Conservation (phyloP, 1,140 invertebrate species). For the Copidosoma floridanum region DNA sequence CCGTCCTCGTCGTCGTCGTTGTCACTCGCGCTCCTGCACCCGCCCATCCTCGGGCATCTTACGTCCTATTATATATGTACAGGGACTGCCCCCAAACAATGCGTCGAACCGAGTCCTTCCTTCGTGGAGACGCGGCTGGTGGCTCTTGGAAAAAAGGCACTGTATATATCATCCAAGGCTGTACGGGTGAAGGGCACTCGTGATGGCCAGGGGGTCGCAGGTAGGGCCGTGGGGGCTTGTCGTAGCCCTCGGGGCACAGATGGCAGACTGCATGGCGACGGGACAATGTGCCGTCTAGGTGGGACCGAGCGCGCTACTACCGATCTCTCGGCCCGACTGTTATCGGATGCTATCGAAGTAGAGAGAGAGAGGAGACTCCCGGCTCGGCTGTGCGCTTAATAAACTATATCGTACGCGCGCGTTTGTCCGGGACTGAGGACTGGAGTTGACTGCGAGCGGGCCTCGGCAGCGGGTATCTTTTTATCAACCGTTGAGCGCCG, state of each 20-base stretch:
- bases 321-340: no score
- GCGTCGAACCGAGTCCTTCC: no score
- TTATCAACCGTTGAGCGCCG: slow-evolving; percentile 53
- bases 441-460: slow-evolving; percentile 47
- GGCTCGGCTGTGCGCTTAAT: not conserved
- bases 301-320: not conserved
- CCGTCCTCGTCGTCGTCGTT: not conserved
- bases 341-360: no score
- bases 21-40: not conserved
- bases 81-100: no score
- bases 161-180: no score
- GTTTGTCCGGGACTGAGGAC: slow-evolving; percentile 39
- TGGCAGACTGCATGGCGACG: slow-evolving; percentile 1
- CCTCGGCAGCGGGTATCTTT: slow-evolving; percentile 52
- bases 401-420: no score
- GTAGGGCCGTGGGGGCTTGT: no score
- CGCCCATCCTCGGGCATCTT: slow-evolving; percentile 1
- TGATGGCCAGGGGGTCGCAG: no score
- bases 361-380: not conserved
- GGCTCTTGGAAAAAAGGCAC: no score
- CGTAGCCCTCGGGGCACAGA: not conserved
- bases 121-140: no score
- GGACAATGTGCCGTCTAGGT: not conserved
- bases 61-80: no score
- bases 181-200: no score